Evolutionary conservation across 1,140 invertebrate genomes (phyloP).

Genomic region (Aphis gossypii): DNA sequence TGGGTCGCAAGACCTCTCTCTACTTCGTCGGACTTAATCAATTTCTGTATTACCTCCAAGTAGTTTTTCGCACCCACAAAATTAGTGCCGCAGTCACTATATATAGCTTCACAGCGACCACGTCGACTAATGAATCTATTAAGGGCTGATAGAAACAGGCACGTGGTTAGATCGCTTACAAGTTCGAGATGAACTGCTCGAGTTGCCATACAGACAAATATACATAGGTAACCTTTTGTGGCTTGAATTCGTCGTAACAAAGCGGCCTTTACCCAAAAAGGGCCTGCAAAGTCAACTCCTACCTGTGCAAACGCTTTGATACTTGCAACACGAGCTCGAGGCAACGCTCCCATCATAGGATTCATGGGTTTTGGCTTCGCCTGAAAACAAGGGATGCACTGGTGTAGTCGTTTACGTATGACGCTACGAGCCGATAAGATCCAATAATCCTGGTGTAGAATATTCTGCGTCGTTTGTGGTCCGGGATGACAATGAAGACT

Average conservation of each 20-base stretch:
- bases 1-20: background rate
- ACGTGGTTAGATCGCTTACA: conserved; percentile 64
- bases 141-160: conserved; percentile 63
- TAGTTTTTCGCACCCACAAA: conserved; percentile 31
- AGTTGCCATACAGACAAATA: conserved; percentile 65
- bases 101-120: background rate
- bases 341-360: conserved; percentile 63
- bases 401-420: conserved; percentile 56
- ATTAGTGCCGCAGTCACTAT: conserved; percentile 18
- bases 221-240: conserved; percentile 64
- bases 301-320: conserved; percentile 62
- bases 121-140: conserved; percentile 52
- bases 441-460: conserved; percentile 60
- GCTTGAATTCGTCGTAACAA: background rate
- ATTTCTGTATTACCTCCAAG: background rate
- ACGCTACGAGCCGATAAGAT: conserved; percentile 59
- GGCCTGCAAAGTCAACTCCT: conserved; percentile 65
- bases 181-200: conserved; percentile 64
- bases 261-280: conserved; percentile 61
- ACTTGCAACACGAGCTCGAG: conserved; percentile 61
- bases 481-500: conserved; percentile 60
- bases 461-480: conserved; percentile 57
- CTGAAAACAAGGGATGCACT: conserved; percentile 60
- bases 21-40: background rate
- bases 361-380: conserved; percentile 26